Evolutionary conservation across 2,888 invertebrate species (phyloP), one percentile per base, ranked within the genome.

Genomic region (Synergus japonicus): DNA sequence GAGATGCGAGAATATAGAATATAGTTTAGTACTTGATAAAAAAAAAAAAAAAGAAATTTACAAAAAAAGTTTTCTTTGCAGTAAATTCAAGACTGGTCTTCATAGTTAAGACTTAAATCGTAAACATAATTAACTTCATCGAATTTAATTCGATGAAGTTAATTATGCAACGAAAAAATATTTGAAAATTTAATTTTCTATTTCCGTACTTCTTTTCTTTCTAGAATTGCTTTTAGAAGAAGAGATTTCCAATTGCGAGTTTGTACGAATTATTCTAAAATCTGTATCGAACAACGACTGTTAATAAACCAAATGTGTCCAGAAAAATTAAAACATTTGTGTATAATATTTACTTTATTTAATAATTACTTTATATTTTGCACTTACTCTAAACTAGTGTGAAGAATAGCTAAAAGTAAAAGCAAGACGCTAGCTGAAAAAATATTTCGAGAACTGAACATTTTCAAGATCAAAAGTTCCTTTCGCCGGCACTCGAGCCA

Each of bases 381-480:
- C 13, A 12, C 22, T 60, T 22, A 12, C 4, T 22, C 4, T 22
- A 10, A 12, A 60, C 12, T 60, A 60, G 22, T 22, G 18, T 9
- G 22, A 60, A 12, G 4, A 37, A 4, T 37, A 37, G 37, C 37
- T 37, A 37, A 37, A 37, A 37, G 4, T 37, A 60, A 22, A 7
- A 60, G 22, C n/a, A 9, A 60, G 37, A 2, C 29, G 37, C 49
- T 73, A 98, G 93, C 97, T 97, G 92, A 98, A 98, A 93, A 98
- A 98, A 91, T 97, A 98, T 15, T 95, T 93, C 0, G 98, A 98
- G 44, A 94, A 91, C 64, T 97, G 93, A 41, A 98, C 97, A 86
- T 95, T 94, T 0, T 94, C 93, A 65, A 98, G 93, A 88, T 97
- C 94, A 88, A 98, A 97, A 85, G 94, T 92, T 0, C 97, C 98